Percentiles rank a stretch among this genome's conserved stretches.
Conservation (phyloP, 2,888 invertebrate genomes). For the Eupithecia subumbrata region DNA sequence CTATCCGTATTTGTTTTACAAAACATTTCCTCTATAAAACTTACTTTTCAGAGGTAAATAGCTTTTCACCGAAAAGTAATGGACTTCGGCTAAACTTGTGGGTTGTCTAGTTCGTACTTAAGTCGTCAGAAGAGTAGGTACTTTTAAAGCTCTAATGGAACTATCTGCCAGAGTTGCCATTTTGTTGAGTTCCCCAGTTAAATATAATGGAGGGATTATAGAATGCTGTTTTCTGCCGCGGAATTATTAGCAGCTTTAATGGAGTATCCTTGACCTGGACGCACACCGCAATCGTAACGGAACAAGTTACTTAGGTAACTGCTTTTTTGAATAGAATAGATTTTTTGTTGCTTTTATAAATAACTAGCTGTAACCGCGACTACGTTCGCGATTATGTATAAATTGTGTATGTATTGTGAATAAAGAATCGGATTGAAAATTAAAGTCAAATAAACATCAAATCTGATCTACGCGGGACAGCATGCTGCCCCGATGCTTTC, state of each 20-base stretch:
- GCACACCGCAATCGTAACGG: neutral
- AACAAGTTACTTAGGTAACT: neutral
- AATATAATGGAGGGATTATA: constrained; percentile 2
- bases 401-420: too few species aligned
- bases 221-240: constrained; percentile 1
- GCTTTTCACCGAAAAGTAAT: constrained; percentile 2
- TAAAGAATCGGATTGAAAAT: too few species aligned
- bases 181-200: constrained; percentile 8
- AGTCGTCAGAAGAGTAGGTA: constrained; percentile 24
- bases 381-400: too few species aligned
- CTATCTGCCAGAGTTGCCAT: constrained; percentile 17
- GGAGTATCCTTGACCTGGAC: neutral
- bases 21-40: constrained; percentile 1
- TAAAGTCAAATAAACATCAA: too few species aligned
- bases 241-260: neutral
- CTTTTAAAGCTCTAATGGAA: constrained; percentile 26
- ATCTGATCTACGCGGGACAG: too few species aligned
- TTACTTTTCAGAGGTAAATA: neutral
- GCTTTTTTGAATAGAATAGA: too few species aligned
- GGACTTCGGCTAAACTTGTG: constrained; percentile 5
- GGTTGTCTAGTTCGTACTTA: constrained; percentile 15
- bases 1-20: neutral
- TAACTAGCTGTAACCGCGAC: neutral
- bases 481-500: too few species aligned
- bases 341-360: neutral